A percentile compares a stretch with the other conserved stretches of the same genome.
These are phyloP conservation scores for Marronus borbonicus DNA, from an alignment of 2,888 invertebrate species.

Conservation along the genomic window DNA sequence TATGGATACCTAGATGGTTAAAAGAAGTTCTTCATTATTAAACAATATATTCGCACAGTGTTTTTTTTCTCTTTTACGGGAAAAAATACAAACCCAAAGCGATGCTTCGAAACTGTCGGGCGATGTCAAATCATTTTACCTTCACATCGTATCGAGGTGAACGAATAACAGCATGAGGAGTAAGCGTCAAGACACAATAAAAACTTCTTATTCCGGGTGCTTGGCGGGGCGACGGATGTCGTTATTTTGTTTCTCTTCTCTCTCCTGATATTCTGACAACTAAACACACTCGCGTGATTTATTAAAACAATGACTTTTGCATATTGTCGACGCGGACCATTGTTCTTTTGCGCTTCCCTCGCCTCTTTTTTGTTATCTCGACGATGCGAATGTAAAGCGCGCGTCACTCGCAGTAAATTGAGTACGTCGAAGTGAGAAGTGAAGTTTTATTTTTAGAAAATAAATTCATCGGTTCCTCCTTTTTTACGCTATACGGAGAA, in stretches of 20 bases:
- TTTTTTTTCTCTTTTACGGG: too few species aligned
- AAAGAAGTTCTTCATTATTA: too few species aligned
- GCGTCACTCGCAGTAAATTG: conserved; percentile 5
- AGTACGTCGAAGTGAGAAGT: neutral
- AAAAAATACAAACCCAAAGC: too few species aligned
- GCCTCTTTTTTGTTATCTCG: neutral
- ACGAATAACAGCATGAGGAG: neutral
- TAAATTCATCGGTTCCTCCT: neutral
- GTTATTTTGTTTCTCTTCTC: conserved; percentile 26
- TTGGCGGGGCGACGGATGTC: conserved; percentile 5
- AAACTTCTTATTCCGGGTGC: conserved; percentile 27
- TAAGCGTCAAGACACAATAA: conserved; percentile 15
- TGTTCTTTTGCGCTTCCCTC: conserved; percentile 3
- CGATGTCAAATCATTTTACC: neutral
- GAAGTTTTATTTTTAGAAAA: conserved; percentile 1
- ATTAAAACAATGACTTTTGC: conserved; percentile 43
- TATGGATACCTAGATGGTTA: too few species aligned
- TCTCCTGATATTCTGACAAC: conserved; percentile 32
- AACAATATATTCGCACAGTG: too few species aligned
- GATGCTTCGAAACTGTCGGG: too few species aligned
- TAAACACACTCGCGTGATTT: conserved; percentile 35
- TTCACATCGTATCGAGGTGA: neutral
- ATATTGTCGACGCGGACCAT: conserved; percentile 14
- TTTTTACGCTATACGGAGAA: neutral
- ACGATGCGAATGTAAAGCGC: neutral